phyloP scores from a whole-genome alignment of 2,888 invertebrate species.

The Drosophila mettleri region DNA sequence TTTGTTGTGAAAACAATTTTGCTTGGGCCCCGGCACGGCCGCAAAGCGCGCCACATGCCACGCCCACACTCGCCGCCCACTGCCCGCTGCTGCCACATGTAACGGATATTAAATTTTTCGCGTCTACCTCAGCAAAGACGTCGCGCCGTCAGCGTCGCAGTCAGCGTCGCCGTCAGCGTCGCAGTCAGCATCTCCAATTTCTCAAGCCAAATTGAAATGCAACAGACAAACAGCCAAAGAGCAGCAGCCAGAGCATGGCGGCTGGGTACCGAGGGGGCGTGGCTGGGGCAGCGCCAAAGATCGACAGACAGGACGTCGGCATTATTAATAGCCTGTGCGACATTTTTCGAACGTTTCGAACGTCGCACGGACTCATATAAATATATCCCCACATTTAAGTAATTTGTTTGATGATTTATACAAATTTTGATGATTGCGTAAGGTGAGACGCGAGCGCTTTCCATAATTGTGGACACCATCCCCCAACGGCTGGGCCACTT shows the following conservation, averaged over 20 bases:
- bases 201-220: slow-evolving; percentile 59
- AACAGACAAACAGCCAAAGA: slow-evolving; percentile 31
- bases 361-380: neutral
- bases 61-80: slow-evolving; percentile 6
- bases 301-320: slow-evolving; percentile 16
- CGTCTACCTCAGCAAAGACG: slow-evolving; percentile 62
- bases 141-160: slow-evolving; percentile 18
- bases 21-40: slow-evolving; percentile 46
- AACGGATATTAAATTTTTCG: slow-evolving; percentile 79
- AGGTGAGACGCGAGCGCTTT: slow-evolving; percentile 35
- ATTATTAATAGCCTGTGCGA: slow-evolving; percentile 53
- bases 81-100: slow-evolving; percentile 45
- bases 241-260: slow-evolving; percentile 5
- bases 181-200: slow-evolving; percentile 49
- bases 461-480: slow-evolving; percentile 24
- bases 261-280: neutral
- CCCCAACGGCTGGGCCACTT: neutral
- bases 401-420: slow-evolving; percentile 73
- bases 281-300: neutral
- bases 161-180: slow-evolving; percentile 29
- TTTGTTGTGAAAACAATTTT: slow-evolving; percentile 78
- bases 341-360: slow-evolving; percentile 57
- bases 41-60: slow-evolving; percentile 10
- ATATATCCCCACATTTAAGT: slow-evolving; percentile 31
- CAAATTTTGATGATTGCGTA: slow-evolving; percentile 44